Percentiles rank a stretch among this genome's conserved stretches.
These are phyloP conservation scores for Diabrotica balteata DNA, from an alignment of 2,888 invertebrate genomes.

Conservation along the genomic window DNA sequence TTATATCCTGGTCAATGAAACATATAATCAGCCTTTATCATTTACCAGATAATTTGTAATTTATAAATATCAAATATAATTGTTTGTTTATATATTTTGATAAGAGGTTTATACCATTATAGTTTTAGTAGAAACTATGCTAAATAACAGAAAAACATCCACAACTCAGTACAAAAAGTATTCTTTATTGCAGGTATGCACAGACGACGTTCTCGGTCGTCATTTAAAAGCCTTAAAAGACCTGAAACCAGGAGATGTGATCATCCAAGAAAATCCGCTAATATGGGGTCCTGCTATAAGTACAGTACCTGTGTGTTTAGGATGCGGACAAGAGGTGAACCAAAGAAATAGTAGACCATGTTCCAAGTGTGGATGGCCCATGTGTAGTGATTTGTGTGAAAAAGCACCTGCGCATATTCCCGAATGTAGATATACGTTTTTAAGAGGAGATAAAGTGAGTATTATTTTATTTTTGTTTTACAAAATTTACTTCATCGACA, in stretches of 20 bases:
- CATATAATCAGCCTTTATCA: too few species aligned
- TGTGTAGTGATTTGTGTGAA: constrained; percentile 74
- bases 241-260: constrained; percentile 73
- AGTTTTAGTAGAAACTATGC: too few species aligned
- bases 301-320: constrained; percentile 74
- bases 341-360: constrained; percentile 62
- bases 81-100: too few species aligned
- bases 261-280: constrained; percentile 75
- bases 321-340: constrained; percentile 68
- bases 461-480: not conserved
- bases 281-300: constrained; percentile 77
- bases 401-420: constrained; percentile 67
- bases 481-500: too few species aligned
- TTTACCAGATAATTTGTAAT: not conserved
- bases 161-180: not conserved
- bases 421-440: constrained; percentile 75
- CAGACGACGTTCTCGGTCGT: constrained; percentile 69
- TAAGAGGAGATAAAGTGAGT: constrained; percentile 70
- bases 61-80: constrained; percentile 3
- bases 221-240: constrained; percentile 75
- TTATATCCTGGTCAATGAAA: too few species aligned
- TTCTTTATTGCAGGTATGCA: constrained; percentile 61
- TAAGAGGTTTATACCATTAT: too few species aligned
- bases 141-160: too few species aligned
- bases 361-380: constrained; percentile 80